Percentiles rank a stretch among this genome's conserved stretches.
These are phyloP conservation scores for Tenthredo distinguenda DNA, from an alignment of 2,888 invertebrate genomes.

Conservation along the genomic window DNA sequence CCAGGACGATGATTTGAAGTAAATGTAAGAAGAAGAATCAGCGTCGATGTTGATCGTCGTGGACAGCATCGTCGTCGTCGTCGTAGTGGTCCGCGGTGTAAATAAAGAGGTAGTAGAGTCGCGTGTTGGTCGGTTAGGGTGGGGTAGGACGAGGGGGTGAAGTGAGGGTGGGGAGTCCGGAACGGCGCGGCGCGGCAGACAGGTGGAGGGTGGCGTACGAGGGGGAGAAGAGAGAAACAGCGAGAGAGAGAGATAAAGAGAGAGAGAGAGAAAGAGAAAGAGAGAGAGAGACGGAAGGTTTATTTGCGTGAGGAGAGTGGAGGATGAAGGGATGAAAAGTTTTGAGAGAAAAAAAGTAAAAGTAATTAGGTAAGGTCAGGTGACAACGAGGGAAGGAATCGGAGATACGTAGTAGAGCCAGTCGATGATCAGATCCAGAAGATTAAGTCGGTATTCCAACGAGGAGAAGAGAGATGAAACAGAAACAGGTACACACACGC, in stretches of 20 bases:
- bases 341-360: background rate
- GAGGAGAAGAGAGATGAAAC: slow-evolving; percentile 44
- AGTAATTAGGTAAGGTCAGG: background rate
- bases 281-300: background rate
- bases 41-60: slow-evolving; percentile 60
- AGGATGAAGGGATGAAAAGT: background rate
- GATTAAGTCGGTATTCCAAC: slow-evolving; percentile 41
- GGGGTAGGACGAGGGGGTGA: slow-evolving; percentile 73
- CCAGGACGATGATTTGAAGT: slow-evolving; percentile 53
- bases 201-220: slow-evolving; percentile 50
- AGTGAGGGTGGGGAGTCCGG: slow-evolving; percentile 73
- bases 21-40: slow-evolving; percentile 28
- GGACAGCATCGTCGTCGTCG: slow-evolving; percentile 58
- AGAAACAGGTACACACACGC: slow-evolving; percentile 51
- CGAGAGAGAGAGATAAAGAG: slow-evolving; percentile 25
- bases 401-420: background rate
- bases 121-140: slow-evolving; percentile 63
- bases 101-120: slow-evolving; percentile 67
- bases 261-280: slow-evolving; percentile 47
- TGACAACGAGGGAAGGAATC: background rate
- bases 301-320: background rate
- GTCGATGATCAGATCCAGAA: slow-evolving; percentile 14
- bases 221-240: slow-evolving; percentile 55
- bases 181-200: slow-evolving; percentile 54
- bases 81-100: slow-evolving; percentile 65